A percentile compares a stretch with the other conserved stretches of the same genome.
Conservation (phyloP, 1,140 invertebrate species). For the Drosophila kohkoa region DNA sequence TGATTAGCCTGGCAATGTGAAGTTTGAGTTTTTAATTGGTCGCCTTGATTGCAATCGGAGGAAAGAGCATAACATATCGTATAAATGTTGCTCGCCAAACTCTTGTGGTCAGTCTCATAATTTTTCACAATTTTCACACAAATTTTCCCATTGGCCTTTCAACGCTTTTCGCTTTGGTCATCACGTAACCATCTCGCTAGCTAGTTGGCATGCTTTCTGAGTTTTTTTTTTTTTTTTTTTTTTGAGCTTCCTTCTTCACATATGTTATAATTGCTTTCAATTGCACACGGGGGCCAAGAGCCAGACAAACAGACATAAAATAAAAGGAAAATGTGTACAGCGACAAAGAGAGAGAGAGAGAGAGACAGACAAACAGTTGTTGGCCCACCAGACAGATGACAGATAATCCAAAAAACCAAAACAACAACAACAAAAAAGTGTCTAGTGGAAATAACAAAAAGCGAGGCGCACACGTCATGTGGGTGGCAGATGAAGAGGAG, state of each 20-base stretch:
- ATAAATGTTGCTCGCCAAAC: slow-evolving; percentile 38
- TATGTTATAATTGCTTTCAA: slow-evolving; percentile 78
- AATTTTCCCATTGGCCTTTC: slow-evolving; percentile 30
- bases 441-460: slow-evolving; percentile 25
- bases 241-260: slow-evolving; percentile 50
- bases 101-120: slow-evolving; percentile 35
- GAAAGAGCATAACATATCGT: slow-evolving; percentile 20
- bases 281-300: slow-evolving; percentile 50
- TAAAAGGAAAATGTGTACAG: slow-evolving; percentile 29
- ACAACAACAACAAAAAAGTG: slow-evolving; percentile 14
- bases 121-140: slow-evolving; percentile 40
- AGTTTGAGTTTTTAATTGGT: slow-evolving; percentile 48
- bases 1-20: slow-evolving; percentile 38
- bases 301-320: slow-evolving; percentile 42
- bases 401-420: slow-evolving; percentile 59
- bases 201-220: background rate
- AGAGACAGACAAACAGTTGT: slow-evolving; percentile 43
- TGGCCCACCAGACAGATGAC: slow-evolving; percentile 74
- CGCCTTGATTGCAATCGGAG: slow-evolving; percentile 41
- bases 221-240: no score
- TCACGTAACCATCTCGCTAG: slow-evolving; percentile 39
- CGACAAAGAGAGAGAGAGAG: background rate
- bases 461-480: slow-evolving; percentile 31
- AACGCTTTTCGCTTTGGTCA: slow-evolving; percentile 33
- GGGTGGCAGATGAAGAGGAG: slow-evolving; percentile 11